These are phyloP conservation scores for Hypocryptadius cinnamomeus DNA, from an alignment of 2,113 vertebrate species.

Conservation along the genomic window DNA sequence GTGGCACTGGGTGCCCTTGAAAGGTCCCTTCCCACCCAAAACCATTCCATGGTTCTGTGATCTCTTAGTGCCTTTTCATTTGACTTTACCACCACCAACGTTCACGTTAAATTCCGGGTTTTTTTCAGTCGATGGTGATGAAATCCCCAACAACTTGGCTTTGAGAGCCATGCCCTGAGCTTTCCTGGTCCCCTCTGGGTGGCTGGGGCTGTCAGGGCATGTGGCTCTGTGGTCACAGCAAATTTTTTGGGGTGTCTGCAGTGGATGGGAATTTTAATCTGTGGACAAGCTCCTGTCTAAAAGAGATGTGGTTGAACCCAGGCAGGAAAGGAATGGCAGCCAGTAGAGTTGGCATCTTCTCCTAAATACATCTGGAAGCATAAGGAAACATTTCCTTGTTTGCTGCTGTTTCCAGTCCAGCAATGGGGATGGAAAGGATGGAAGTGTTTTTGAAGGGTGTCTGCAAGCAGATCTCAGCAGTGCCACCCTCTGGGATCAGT, in stretches of 20 bases:
- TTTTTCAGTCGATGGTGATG: not conserved
- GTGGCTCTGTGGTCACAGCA: not conserved
- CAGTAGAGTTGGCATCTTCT: not conserved
- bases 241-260: not conserved
- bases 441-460: not conserved
- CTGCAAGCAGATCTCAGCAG: not conserved
- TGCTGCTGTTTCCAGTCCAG: not conserved
- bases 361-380: not conserved
- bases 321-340: not conserved
- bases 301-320: not conserved
- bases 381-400: not conserved
- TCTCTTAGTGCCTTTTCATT: not conserved
- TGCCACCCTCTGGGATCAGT: not conserved
- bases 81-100: not conserved
- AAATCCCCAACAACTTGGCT: not conserved
- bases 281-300: not conserved
- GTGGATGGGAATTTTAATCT: not conserved
- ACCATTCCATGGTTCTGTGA: not conserved
- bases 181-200: not conserved
- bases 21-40: not conserved
- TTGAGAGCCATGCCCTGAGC: not conserved
- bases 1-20: not conserved
- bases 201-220: not conserved
- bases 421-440: not conserved
- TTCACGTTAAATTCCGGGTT: accelerated